phyloP scores from a whole-genome alignment of 2,113 vertebrate genomes.

The Nerophis ophidion region DNA sequence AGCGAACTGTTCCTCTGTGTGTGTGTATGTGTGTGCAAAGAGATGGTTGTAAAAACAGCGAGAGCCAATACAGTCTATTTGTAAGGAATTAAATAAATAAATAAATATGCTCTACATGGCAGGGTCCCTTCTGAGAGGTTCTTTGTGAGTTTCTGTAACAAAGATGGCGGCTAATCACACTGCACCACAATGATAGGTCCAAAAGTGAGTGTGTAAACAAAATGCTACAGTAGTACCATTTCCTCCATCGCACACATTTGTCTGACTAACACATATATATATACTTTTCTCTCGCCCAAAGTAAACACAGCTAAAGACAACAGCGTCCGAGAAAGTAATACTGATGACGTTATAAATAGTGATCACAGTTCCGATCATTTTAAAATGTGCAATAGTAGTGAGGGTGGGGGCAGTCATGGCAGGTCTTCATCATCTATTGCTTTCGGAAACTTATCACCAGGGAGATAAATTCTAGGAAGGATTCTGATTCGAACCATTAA shows the following conservation, averaged over 20 bases:
- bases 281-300: slow-evolving; percentile 26
- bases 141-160: slow-evolving; percentile 14
- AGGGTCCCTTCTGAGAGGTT: slow-evolving; percentile 37
- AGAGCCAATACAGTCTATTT: background rate
- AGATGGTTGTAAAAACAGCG: slow-evolving; percentile 8
- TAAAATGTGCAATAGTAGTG: slow-evolving; percentile 51
- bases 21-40: background rate
- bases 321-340: slow-evolving; percentile 47
- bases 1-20: slow-evolving; percentile 7
- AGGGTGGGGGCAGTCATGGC: slow-evolving; percentile 24
- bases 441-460: slow-evolving; percentile 36
- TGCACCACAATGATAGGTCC: slow-evolving; percentile 43
- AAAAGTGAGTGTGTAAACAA: slow-evolving; percentile 8
- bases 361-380: slow-evolving; percentile 47
- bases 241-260: slow-evolving; percentile 14
- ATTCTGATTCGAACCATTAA: background rate
- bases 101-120: slow-evolving; percentile 64
- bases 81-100: slow-evolving; percentile 68
- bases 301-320: slow-evolving; percentile 25
- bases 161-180: slow-evolving; percentile 14
- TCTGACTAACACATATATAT: slow-evolving; percentile 14
- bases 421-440: slow-evolving; percentile 49
- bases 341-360: slow-evolving; percentile 48
- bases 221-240: slow-evolving; percentile 63
- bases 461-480: slow-evolving; percentile 30